Percentiles rank a stretch among this genome's conserved stretches.
phyloP scores from a whole-genome alignment of 2,113 vertebrate genomes.

The Nasalis larvatus region DNA sequence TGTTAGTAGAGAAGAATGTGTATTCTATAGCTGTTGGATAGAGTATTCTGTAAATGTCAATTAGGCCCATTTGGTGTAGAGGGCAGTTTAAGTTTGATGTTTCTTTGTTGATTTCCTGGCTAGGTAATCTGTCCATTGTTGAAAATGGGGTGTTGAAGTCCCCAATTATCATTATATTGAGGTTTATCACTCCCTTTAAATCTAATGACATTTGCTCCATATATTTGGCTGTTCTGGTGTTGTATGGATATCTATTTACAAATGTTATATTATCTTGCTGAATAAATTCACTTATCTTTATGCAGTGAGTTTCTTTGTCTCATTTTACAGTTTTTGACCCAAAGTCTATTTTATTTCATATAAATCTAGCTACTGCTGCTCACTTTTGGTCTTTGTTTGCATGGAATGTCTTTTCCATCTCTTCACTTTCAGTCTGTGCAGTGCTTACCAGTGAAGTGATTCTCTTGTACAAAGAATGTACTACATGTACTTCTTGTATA shows the following conservation, averaged over 20 bases:
- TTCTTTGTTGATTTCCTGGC: not conserved
- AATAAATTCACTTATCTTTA: not conserved
- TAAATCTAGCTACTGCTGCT: not conserved
- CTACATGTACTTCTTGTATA: no score
- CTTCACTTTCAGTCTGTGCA: not conserved
- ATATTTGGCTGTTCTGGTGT: not conserved
- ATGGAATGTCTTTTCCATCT: not conserved
- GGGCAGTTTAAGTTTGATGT: not conserved
- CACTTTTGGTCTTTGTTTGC: not conserved
- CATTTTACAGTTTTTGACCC: not conserved
- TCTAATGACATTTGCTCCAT: not conserved
- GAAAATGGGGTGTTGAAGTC: not conserved
- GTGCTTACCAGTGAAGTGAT: not conserved
- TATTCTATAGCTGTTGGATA: not conserved
- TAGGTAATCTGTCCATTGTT: not conserved
- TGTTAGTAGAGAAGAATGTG: not conserved
- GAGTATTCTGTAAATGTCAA: not conserved
- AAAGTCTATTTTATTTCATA: not conserved
- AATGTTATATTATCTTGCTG: not conserved
- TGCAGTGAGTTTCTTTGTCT: not conserved
- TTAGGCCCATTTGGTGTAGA: not conserved
- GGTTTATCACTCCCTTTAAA: not conserved
- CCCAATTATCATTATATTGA: not conserved
- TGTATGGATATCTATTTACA: not conserved
- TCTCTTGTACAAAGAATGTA: not conserved